These are phyloP conservation scores for Diuraphis noxia DNA, from an alignment of 1,140 invertebrate species.

Conservation along the genomic window DNA sequence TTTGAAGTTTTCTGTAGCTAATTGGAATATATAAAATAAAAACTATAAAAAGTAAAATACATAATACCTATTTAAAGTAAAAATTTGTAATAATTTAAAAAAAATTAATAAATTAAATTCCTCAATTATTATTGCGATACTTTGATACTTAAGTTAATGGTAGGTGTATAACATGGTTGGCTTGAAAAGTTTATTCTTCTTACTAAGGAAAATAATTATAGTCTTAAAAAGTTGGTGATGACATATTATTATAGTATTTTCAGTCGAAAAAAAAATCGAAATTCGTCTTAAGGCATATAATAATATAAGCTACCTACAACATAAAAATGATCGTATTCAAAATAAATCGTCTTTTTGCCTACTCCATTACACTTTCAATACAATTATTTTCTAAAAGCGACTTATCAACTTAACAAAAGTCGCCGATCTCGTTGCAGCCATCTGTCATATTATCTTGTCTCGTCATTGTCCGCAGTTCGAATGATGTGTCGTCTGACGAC, in stretches of 20 bases:
- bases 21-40: neutral
- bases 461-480: neutral
- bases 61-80: neutral
- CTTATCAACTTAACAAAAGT: slow-evolving; percentile 20
- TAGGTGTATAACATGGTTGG: neutral
- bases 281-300: neutral
- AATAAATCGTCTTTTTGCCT: neutral
- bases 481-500: neutral
- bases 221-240: neutral
- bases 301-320: neutral
- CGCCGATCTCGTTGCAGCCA: neutral
- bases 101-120: neutral
- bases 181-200: neutral
- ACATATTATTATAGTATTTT: neutral
- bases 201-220: neutral
- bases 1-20: neutral
- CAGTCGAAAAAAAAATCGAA: neutral
- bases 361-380: slow-evolving; percentile 11
- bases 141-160: neutral
- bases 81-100: neutral
- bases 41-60: neutral
- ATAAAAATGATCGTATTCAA: slow-evolving; percentile 1
- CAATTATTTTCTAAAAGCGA: slow-evolving; percentile 12
- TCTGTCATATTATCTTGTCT: neutral
- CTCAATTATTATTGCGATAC: neutral